Base-by-base conservation (phyloP, 1,140 invertebrate species). In the Aphelinus certus region DNA sequence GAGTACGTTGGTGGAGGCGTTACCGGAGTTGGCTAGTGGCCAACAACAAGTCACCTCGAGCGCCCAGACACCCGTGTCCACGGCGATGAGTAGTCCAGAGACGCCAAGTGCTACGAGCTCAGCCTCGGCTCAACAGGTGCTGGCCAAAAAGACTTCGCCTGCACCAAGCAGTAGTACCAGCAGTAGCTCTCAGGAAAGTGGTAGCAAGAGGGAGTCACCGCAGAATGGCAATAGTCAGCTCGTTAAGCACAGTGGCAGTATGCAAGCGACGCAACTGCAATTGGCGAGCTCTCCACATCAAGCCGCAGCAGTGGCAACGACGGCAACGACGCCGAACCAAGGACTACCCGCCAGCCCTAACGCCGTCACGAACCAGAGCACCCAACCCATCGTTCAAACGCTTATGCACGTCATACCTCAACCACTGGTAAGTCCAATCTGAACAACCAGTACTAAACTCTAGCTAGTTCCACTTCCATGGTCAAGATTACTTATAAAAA, bases 1-100 rank as follows among this genome's bases (percentile, higher is more conserved):
- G 69, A 89, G 90, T 49, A 91, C 91, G 48, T 84, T 93, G 79
- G 89, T 89, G 55, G 86, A 87, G 79, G 84, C 85, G 76, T 81
- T 88, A 76, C 82, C 86, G 49, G 85, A 87, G 60, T 83, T 88
- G 60, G 83, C 85, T 68, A 81, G 83, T 68, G 82, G 86, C 51
- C 83, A 87, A 51, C 79, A 83, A 43, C 79, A 83, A 43, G 71
- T 76, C 10, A 70, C 77, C 58, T 81, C 83, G 77, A 77, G 77
- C 58, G 77, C 79, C 74, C 85, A 86, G 77, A 84, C 82, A 66
- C 78, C 82, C 43, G 82, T 81, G 73, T 82, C 83, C 71, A 76
- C 75, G 55, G 80, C 78, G 63, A 82, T 81, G 57, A 84, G 80
- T 71, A 88, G 85, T 77, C 83, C 83, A 0, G 88, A 87, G 60